These are phyloP conservation scores for Lamellibrachia satsuma DNA, from an alignment of 2,888 invertebrate species.

Conservation along the genomic window DNA sequence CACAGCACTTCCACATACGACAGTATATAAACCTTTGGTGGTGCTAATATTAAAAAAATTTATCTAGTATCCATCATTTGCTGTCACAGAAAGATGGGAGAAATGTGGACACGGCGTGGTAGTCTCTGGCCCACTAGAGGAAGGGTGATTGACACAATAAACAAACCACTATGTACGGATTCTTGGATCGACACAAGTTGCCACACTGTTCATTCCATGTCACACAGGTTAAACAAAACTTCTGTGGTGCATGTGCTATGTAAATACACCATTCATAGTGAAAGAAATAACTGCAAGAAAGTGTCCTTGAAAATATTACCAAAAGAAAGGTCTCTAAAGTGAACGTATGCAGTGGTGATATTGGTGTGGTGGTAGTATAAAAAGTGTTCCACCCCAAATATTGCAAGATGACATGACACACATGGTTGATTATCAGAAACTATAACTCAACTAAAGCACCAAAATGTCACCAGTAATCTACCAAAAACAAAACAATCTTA, in stretches of 20 bases:
- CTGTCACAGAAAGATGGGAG: not conserved
- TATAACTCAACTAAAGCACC: not conserved
- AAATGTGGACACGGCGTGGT: not conserved
- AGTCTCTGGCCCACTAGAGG: not conserved
- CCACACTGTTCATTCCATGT: not conserved
- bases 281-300: not conserved
- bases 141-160: not conserved
- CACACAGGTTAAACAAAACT: not conserved
- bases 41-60: not conserved
- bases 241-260: not conserved
- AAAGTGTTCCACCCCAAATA: not conserved
- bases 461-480: slow-evolving; percentile 9
- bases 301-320: not conserved
- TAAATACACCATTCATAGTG: not conserved
- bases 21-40: not conserved
- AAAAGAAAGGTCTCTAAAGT: not conserved
- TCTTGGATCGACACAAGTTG: not conserved
- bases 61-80: not conserved
- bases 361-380: not conserved
- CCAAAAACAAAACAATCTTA: not conserved
- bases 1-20: not conserved
- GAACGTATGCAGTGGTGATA: not conserved
- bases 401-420: not conserved
- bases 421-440: not conserved
- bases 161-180: not conserved